A percentile compares a stretch with the other conserved stretches of the same genome.
phyloP scores from a whole-genome alignment of 2,113 vertebrate species.

The Columba janthina region DNA sequence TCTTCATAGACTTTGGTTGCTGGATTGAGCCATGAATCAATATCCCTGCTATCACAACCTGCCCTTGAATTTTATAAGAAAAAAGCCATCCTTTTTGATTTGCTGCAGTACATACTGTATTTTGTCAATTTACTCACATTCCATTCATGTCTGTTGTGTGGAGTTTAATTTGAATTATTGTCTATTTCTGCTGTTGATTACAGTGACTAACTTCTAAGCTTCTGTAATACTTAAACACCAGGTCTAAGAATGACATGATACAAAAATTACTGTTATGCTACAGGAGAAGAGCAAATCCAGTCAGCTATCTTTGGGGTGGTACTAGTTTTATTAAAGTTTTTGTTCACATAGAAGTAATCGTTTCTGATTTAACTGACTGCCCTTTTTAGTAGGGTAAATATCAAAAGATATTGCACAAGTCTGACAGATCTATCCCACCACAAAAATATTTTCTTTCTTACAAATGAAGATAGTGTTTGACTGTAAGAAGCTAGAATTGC shows the following conservation, averaged over 20 bases:
- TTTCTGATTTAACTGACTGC: not conserved
- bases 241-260: not conserved
- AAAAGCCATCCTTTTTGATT: not conserved
- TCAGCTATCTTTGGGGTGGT: not conserved
- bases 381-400: not conserved
- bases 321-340: not conserved
- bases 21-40: not conserved
- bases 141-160: not conserved
- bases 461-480: not conserved
- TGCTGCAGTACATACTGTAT: not conserved
- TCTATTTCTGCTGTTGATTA: not conserved
- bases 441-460: not conserved
- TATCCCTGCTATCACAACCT: not conserved
- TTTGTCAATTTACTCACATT: not conserved
- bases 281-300: not conserved
- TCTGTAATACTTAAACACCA: not conserved
- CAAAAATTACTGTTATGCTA: not conserved
- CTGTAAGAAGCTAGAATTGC: not conserved
- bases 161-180: not conserved
- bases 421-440: not conserved
- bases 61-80: not conserved
- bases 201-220: not conserved
- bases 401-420: not conserved
- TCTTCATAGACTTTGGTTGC: not conserved
- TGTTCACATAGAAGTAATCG: not conserved